Percentiles rank a stretch among this genome's conserved stretches.
These are phyloP conservation scores for Netelia melanura DNA, from an alignment of 2,888 invertebrate species.

Conservation along the genomic window DNA sequence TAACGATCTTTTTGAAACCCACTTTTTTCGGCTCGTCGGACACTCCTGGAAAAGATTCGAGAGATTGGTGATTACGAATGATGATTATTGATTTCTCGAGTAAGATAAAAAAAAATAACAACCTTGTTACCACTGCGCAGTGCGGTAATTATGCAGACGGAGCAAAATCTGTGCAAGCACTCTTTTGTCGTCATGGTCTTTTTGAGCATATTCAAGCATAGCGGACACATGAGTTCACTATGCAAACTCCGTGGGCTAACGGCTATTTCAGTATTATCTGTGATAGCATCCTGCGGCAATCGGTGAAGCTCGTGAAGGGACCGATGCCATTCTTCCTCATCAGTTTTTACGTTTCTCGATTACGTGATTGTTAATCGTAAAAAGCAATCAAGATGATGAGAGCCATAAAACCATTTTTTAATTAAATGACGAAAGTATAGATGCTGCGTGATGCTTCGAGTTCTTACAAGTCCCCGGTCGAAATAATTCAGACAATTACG, in stretches of 20 bases:
- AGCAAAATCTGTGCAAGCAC: constrained; percentile 99
- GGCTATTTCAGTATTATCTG: constrained; percentile 97
- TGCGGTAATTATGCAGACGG: constrained; percentile 99
- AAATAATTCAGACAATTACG: neutral
- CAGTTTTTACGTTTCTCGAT: neutral
- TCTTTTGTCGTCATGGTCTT: constrained; percentile 99
- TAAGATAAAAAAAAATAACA: neutral
- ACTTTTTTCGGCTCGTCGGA: constrained; percentile 98
- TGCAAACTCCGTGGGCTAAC: constrained; percentile 97
- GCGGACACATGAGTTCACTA: constrained; percentile 99
- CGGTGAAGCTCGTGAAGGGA: constrained; percentile 97
- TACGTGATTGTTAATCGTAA: neutral
- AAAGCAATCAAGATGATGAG: neutral
- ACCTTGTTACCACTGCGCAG: constrained; percentile 97
- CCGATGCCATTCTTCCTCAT: constrained; percentile 87
- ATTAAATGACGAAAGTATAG: neutral
- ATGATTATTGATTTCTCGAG: neutral
- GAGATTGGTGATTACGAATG: neutral
- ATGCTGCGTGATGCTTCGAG: neutral
- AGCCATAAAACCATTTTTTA: neutral
- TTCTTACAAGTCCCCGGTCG: neutral
- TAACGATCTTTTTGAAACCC: constrained; percentile 98
- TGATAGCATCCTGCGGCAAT: constrained; percentile 98
- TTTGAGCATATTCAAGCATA: constrained; percentile 99
- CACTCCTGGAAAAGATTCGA: constrained; percentile 89